phyloP scores from a whole-genome alignment of 2,797 vertebrate genomes.

The Gymnodraco acuticeps region DNA sequence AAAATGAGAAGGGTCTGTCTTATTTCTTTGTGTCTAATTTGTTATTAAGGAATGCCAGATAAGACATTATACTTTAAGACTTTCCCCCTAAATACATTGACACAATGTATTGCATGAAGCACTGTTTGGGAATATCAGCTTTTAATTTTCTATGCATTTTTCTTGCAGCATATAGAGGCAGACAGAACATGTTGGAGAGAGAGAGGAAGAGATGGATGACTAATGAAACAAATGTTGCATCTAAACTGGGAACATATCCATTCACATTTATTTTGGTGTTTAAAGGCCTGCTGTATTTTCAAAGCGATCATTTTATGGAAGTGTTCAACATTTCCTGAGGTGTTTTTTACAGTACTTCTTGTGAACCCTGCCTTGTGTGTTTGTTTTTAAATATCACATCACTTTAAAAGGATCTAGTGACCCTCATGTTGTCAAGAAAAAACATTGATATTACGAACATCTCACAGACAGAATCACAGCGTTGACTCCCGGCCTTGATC shows the following conservation, averaged over 20 bases:
- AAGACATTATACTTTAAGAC: background rate
- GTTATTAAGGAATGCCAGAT: background rate
- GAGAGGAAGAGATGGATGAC: background rate
- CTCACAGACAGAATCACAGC: background rate
- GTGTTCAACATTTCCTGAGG: background rate
- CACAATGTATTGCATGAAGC: background rate
- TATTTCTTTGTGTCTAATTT: too few relatives aligned
- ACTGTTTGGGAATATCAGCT: background rate
- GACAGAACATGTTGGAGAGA: background rate
- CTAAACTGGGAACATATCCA: background rate
- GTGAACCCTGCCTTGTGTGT: background rate
- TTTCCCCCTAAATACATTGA: too few relatives aligned
- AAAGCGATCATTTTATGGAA: background rate
- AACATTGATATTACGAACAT: background rate
- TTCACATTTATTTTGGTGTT: background rate
- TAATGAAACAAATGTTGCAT: background rate
- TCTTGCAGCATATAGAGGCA: background rate
- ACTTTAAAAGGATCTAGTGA: background rate
- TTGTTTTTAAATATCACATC: background rate
- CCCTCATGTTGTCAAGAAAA: background rate
- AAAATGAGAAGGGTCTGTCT: background rate
- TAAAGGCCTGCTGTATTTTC: background rate
- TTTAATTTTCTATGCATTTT: background rate
- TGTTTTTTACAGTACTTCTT: background rate
- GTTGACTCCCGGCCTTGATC: background rate